Conservation (phyloP, 2,113 vertebrate genomes). For the Pampusana beccarii region DNA sequence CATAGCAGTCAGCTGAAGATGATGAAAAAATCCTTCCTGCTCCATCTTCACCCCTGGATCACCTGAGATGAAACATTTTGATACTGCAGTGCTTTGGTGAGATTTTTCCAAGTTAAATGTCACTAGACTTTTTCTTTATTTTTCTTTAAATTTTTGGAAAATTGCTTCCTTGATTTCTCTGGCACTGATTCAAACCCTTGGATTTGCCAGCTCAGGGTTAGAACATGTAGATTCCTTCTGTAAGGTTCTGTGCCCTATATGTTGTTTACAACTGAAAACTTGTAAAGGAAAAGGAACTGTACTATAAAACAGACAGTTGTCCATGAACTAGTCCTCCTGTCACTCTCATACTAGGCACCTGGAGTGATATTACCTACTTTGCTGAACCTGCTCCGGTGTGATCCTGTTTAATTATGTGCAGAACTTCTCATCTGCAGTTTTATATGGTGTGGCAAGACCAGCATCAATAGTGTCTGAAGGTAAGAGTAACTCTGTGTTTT, state of each 20-base stretch:
- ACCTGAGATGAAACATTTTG: neutral
- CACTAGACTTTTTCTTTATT: neutral
- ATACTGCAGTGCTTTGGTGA: neutral
- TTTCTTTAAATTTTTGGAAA: neutral
- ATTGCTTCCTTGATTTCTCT: neutral
- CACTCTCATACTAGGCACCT: rapidly evolving
- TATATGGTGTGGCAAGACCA: neutral
- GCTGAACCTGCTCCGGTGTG: neutral
- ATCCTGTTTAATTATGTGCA: neutral
- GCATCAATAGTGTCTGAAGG: neutral
- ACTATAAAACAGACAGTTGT: neutral
- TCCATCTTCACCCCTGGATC: neutral
- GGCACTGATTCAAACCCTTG: neutral
- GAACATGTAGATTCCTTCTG: neutral
- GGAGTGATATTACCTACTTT: neutral
- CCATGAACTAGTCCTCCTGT: neutral
- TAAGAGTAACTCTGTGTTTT: neutral
- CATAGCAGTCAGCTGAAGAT: neutral
- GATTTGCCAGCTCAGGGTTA: neutral
- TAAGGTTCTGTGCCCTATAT: neutral
- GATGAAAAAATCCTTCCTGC: neutral
- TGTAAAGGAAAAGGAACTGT: neutral
- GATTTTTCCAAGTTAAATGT: neutral
- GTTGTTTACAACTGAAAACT: neutral
- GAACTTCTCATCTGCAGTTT: neutral